Evolutionary conservation across 2,888 invertebrate species (phyloP), one percentile per base, ranked within the genome.

Genomic region (Eupsilia transversa): DNA sequence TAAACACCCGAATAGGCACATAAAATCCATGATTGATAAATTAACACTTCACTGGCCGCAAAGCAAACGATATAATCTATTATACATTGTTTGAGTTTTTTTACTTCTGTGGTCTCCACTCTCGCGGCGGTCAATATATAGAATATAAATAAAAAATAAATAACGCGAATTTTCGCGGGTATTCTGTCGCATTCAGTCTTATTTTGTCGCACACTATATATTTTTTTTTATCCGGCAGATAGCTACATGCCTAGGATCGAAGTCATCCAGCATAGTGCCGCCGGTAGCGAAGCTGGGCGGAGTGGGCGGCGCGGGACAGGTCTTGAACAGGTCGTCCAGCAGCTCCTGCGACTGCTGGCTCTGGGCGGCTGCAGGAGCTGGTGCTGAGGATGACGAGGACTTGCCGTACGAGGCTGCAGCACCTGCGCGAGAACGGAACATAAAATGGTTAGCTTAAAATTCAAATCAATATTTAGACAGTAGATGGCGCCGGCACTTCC

Each of bases 181-280:
- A n/a, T n/a, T n/a, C n/a, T n/a, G n/a, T n/a, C n/a, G n/a, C n/a
- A n/a, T n/a, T n/a, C n/a, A n/a, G 9, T 3, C 7, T 30, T 17
- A 17, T 30, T 43, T 43, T 0, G 12, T 7, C 12, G 27, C 10
- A 27, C 27, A 38, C n/a, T 9, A 17, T 27, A 61, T n/a, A 20
- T 9, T 20, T 10, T 2, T 12, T 12, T 20, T 12, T 5, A 41
- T 27, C 20, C 43, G 30, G 14, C 20, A 63, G 27, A 7, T 4
- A 23, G 41, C 20, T 7, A n/a, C 41, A 1, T n/a, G 75, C 93
- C 97, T 94, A 1, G 97, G 97, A 91, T 97, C 97, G 71, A 97
- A 97, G 87, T 97, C 97, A 65, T 97, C 97, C 4, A 89, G 71
- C 57, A 86, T 83, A 0, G 78, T 46, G n/a, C 30, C 65, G 3